Percentiles rank a stretch among this genome's conserved stretches.
These are phyloP conservation scores for Suricata suricatta DNA, from an alignment of 2,113 vertebrate species.

Conservation along the genomic window DNA sequence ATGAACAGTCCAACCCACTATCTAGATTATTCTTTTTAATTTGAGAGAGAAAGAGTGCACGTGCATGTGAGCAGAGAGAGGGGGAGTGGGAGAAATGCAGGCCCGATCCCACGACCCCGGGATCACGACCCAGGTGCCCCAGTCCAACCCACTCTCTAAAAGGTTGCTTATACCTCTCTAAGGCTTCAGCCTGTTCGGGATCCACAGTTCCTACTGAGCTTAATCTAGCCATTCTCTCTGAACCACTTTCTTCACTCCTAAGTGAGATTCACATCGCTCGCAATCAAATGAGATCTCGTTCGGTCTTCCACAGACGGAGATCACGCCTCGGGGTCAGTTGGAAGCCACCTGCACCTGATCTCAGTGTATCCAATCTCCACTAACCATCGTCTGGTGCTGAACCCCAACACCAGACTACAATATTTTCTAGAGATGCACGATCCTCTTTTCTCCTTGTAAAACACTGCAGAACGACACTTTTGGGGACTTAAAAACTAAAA, in stretches of 20 bases:
- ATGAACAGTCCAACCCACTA: neutral
- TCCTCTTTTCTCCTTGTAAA: neutral
- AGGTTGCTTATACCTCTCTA: neutral
- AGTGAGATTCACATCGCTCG: neutral
- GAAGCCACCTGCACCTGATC: neutral
- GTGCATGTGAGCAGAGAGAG: too few species aligned
- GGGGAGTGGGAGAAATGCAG: too few species aligned
- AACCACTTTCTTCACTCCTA: neutral
- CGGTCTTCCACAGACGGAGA: neutral
- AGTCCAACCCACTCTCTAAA: neutral
- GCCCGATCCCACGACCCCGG: too few species aligned
- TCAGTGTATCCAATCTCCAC: neutral
- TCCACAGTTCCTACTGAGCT: neutral
- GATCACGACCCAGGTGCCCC: too few species aligned
- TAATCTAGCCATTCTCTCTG: neutral
- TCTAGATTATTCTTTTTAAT: neutral
- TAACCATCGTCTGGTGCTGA: neutral
- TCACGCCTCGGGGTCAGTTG: neutral
- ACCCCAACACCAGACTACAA: neutral
- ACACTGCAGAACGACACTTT: neutral
- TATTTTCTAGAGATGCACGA: neutral
- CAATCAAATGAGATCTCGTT: neutral
- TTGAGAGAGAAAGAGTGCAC: too few species aligned
- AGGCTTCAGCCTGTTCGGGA: neutral
- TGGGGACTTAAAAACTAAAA: conserved; percentile 34